Conservation (phyloP, 2,888 invertebrate genomes). For the Himalopsyche kuldschensis region DNA sequence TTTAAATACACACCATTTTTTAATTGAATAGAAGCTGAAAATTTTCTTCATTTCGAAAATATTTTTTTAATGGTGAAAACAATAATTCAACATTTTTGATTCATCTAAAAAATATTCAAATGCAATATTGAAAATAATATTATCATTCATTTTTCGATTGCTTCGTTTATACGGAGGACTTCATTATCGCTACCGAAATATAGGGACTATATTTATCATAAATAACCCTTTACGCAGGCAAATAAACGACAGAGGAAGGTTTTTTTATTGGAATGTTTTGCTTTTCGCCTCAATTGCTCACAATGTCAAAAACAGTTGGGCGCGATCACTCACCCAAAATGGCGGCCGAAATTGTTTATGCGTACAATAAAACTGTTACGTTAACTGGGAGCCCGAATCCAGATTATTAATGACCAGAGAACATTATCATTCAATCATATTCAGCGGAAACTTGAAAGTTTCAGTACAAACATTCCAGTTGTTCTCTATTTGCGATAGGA, state of each 20-base stretch:
- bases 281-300: not conserved
- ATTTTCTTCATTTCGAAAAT: no score
- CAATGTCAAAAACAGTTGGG: not conserved
- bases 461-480: not conserved
- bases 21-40: no score
- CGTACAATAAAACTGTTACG: not conserved
- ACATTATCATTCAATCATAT: not conserved
- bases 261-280: not conserved
- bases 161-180: not conserved
- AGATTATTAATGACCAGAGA: not conserved
- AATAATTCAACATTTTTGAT: no score
- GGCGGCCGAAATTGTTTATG: constrained; percentile 6
- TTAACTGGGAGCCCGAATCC: not conserved
- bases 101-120: no score
- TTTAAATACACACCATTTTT: no score
- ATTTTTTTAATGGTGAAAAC: no score
- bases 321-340: constrained; percentile 11
- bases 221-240: not conserved
- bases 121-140: no score
- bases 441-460: constrained; percentile 1
- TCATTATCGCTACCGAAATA: not conserved
- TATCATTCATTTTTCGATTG: not conserved
- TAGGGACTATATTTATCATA: not conserved
- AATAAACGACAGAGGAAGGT: not conserved
- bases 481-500: not conserved